phyloP scores from a whole-genome alignment of 2,797 vertebrate genomes.

The Cyprinella venusta region DNA sequence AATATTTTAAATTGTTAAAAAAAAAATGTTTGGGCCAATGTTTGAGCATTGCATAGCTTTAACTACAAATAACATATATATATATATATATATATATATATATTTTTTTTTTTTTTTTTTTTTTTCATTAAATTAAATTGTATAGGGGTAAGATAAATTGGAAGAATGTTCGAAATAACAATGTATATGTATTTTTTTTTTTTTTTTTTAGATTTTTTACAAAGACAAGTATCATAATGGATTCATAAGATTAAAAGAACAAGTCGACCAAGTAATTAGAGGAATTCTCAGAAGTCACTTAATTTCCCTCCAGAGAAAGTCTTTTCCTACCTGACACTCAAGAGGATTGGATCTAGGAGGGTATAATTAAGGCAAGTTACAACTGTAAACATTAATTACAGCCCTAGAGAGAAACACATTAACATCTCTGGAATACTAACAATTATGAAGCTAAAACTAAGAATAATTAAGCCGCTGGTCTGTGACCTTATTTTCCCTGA shows the following conservation, averaged over 20 bases:
- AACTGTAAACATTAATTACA: conserved; percentile 30
- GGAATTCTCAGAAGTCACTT: background rate
- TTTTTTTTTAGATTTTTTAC: background rate
- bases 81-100: too few species aligned
- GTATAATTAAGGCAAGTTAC: conserved; percentile 40
- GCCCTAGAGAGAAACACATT: conserved; percentile 42
- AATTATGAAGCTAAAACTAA: conserved; percentile 13
- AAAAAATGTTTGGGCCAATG: background rate
- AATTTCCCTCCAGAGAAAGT: background rate
- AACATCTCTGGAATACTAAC: conserved; percentile 17
- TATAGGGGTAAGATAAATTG: background rate
- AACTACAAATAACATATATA: background rate
- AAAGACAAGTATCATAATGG: background rate
- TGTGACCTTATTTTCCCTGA: conserved; percentile 7
- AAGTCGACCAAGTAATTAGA: background rate
- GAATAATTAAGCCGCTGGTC: conserved; percentile 23
- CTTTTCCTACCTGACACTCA: conserved; percentile 8
- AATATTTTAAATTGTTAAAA: background rate
- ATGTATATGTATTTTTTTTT: background rate
- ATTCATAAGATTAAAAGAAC: background rate
- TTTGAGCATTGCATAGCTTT: conserved; percentile 15
- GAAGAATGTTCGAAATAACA: background rate
- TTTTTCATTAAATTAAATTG: background rate
- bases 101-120: too few species aligned
- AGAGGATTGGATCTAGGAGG: conserved; percentile 9